Conservation (phyloP, 1,140 invertebrate species). For the Drosophila sulfurigaster region DNA sequence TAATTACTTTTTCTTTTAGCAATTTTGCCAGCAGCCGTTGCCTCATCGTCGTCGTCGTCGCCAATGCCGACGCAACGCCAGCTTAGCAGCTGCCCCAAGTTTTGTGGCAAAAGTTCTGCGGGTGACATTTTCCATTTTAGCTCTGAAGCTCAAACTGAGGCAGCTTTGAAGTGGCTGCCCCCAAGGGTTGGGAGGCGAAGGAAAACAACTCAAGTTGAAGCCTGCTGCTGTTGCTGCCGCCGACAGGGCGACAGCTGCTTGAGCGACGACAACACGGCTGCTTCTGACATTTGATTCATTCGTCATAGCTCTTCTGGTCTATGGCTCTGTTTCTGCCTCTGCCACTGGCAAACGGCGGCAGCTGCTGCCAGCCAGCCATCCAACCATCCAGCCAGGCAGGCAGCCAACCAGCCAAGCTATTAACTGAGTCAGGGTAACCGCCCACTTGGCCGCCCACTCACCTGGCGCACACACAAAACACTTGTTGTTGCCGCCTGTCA, state of each 20-base stretch:
- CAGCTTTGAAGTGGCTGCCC: slow-evolving; percentile 72
- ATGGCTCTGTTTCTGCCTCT: slow-evolving; percentile 22
- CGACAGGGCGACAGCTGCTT: slow-evolving; percentile 81
- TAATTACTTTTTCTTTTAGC: slow-evolving; percentile 82
- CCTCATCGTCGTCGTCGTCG: slow-evolving; percentile 1
- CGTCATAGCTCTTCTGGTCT: slow-evolving; percentile 68
- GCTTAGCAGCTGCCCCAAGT: slow-evolving; percentile 64
- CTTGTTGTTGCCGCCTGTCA: slow-evolving; percentile 70
- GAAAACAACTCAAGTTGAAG: slow-evolving; percentile 45
- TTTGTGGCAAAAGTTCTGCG: slow-evolving; percentile 80
- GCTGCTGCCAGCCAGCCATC: slow-evolving; percentile 55
- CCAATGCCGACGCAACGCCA: neutral
- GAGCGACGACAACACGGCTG: slow-evolving; percentile 79
- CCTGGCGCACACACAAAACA: slow-evolving; percentile 66
- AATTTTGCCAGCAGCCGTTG: slow-evolving; percentile 74
- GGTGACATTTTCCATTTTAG: slow-evolving; percentile 81
- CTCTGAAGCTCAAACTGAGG: slow-evolving; percentile 65
- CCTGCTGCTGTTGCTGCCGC: slow-evolving; percentile 49
- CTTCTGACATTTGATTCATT: slow-evolving; percentile 82
- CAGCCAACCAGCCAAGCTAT: slow-evolving; percentile 48
- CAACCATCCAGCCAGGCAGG: slow-evolving; percentile 13
- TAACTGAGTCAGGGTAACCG: slow-evolving; percentile 68
- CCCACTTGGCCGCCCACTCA: slow-evolving; percentile 28
- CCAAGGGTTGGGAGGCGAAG: slow-evolving; percentile 8
- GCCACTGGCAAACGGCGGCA: slow-evolving; percentile 24